These are phyloP conservation scores for Conus canariensis DNA, from an alignment of 2,888 invertebrate genomes.

Conservation along the genomic window DNA sequence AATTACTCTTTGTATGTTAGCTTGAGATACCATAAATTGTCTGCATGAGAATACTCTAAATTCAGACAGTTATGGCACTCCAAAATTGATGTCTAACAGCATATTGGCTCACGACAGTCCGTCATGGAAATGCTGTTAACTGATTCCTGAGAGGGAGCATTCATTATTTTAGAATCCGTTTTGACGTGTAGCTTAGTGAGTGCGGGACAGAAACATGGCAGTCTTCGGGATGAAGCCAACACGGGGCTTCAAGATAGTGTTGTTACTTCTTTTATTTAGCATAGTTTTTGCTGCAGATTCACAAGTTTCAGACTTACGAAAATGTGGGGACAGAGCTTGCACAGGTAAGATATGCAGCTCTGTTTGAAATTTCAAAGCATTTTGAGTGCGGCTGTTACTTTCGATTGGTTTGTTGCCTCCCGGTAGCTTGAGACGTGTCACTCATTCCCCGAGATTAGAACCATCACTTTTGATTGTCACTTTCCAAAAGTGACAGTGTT, in stretches of 20 bases:
- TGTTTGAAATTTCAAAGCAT: neutral
- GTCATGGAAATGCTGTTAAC: neutral
- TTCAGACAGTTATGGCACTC: neutral
- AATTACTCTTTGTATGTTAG: too few species aligned
- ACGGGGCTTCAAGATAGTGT: conserved; percentile 26
- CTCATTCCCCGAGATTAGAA: neutral
- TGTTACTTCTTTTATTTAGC: conserved; percentile 26
- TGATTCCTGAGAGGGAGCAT: neutral
- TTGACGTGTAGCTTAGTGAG: conserved; percentile 62
- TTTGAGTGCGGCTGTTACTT: conserved; percentile 30
- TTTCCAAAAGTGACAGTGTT: too few species aligned
- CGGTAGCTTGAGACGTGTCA: conserved; percentile 14
- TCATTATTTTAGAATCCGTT: neutral
- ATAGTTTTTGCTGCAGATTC: neutral
- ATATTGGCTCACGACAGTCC: neutral
- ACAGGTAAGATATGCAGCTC: conserved; percentile 55
- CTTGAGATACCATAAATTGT: neutral
- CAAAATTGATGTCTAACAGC: neutral
- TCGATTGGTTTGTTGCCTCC: conserved; percentile 8
- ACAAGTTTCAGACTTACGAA: conserved; percentile 61
- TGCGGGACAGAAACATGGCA: conserved; percentile 58
- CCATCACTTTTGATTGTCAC: too few species aligned
- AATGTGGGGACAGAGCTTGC: conserved; percentile 66
- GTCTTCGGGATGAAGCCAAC: conserved; percentile 46
- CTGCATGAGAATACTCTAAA: neutral